Base-by-base conservation (phyloP, 1,140 invertebrate species). In the Varroa destructor region DNA sequence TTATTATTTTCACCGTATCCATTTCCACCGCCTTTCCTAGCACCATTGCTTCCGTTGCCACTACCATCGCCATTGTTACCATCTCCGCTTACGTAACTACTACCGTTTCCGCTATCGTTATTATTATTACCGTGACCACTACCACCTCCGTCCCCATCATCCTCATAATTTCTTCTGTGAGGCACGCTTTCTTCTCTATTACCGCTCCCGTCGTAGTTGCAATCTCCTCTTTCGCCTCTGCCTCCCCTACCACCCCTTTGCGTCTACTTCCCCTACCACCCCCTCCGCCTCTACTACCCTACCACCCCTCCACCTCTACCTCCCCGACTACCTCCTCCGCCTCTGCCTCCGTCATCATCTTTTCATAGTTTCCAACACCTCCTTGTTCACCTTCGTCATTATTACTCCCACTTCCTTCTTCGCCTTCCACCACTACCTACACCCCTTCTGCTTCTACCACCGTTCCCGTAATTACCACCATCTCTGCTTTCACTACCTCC, bases 391-490 rank as follows among this genome's bases (percentile, higher is more conserved):
- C 37, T 43, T 56, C 42, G 42, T 51, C 70, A 67, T 54, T 37
- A 36, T 43, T 55, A 51, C 57, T 57, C n/a, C 64, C 55, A 37
- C 43, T 43, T 55, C 43, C 57, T 57, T 25, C 64, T 42, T 10
- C 43, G 5, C 36, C 71, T 67, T 2, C 71, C 70, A 40, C 71
- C 70, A 46, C n/a, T 71, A 58, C 43, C 42, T 56, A 6, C 10
- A 42, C 43, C 43, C 71, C 67, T 12, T 54, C 72, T 43, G 71
- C 74, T 37, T 75, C 75, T 72, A 76, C 75, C 61, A 76, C 77
- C 55, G 74, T 75, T 40, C 77, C 81, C 56, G 77, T 73, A 42
- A 74, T 75, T 71, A 74, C 77, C 64, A 81, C 80, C 42, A 80
- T 80, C 46, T 5, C 8, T 8, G 8, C 46, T 8, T 3, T 8